These are phyloP conservation scores for Ceuthmochares aereus DNA, from an alignment of 2,113 vertebrate species.

Conservation along the genomic window DNA sequence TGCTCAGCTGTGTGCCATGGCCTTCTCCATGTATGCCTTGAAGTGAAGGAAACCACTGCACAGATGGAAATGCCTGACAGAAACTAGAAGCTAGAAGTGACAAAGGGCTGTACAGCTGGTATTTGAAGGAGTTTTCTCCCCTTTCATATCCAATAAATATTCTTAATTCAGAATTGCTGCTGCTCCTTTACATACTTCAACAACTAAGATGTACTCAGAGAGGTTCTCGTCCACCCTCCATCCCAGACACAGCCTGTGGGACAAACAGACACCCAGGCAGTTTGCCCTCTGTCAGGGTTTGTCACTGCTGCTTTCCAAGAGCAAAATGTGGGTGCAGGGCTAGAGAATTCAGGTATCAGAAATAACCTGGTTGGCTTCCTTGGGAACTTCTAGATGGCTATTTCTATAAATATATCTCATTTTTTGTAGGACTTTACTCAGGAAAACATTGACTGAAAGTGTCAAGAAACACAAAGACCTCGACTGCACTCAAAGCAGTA, in stretches of 20 bases:
- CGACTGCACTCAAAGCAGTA: neutral
- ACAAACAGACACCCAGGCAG: neutral
- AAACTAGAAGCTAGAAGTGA: neutral
- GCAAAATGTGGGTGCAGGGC: neutral
- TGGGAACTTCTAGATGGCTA: neutral
- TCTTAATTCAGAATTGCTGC: neutral
- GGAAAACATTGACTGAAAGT: neutral
- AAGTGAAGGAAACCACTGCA: neutral
- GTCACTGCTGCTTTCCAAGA: neutral
- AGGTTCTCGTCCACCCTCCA: neutral
- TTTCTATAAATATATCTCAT: neutral
- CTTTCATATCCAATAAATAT: neutral
- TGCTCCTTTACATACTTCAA: neutral
- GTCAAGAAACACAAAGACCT: neutral
- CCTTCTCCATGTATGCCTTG: neutral
- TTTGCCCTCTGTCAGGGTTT: neutral
- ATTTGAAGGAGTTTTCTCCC: neutral
- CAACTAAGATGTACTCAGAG: neutral
- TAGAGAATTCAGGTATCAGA: neutral
- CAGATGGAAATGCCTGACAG: neutral
- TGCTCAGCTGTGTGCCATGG: neutral
- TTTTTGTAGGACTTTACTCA: neutral
- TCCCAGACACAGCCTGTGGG: neutral
- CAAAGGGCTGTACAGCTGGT: neutral
- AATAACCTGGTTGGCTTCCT: neutral